Evolutionary conservation across 2,113 vertebrate species (phyloP).

Genomic region (Zingel zingel): DNA sequence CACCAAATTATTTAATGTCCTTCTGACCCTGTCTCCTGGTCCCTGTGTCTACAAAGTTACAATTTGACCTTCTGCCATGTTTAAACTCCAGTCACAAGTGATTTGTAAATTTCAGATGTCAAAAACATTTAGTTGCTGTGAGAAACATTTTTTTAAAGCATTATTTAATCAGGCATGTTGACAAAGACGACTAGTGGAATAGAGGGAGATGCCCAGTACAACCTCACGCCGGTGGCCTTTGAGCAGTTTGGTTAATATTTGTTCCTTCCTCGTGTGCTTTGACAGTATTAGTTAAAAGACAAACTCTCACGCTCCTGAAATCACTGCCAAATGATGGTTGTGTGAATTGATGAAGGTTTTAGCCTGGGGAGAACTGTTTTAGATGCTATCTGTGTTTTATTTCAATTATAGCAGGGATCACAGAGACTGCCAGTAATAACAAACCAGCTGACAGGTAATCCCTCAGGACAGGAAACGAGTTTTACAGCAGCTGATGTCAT

Average conservation of each 20-base stretch:
- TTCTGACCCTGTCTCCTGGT: constrained; percentile 1
- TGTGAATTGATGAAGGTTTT: constrained; percentile 65
- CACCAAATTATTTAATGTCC: constrained; percentile 11
- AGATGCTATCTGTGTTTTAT: constrained; percentile 74
- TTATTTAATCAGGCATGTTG: not conserved
- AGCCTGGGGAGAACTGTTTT: constrained; percentile 68
- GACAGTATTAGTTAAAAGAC: constrained; percentile 49
- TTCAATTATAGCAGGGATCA: constrained; percentile 76
- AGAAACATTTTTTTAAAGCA: fast-evolving
- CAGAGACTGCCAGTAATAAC: constrained; percentile 69
- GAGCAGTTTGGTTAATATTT: constrained; percentile 24
- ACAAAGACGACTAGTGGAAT: not conserved
- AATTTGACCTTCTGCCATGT: constrained; percentile 22
- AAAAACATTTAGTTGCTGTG: not conserved
- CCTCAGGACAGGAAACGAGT: constrained; percentile 67
- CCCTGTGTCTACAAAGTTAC: constrained; percentile 5
- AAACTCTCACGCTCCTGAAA: constrained; percentile 49
- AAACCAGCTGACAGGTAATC: constrained; percentile 72
- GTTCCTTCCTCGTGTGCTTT: constrained; percentile 29
- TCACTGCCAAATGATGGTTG: constrained; percentile 56
- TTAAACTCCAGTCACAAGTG: constrained; percentile 26
- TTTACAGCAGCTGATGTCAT: constrained; percentile 71
- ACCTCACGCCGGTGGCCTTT: not conserved
- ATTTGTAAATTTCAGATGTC: constrained; percentile 23
- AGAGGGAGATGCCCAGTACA: not conserved